Evolutionary conservation across 2,888 invertebrate genomes (phyloP), one percentile per base, ranked within the genome.

Genomic region (Pristionchus entomophagus): DNA sequence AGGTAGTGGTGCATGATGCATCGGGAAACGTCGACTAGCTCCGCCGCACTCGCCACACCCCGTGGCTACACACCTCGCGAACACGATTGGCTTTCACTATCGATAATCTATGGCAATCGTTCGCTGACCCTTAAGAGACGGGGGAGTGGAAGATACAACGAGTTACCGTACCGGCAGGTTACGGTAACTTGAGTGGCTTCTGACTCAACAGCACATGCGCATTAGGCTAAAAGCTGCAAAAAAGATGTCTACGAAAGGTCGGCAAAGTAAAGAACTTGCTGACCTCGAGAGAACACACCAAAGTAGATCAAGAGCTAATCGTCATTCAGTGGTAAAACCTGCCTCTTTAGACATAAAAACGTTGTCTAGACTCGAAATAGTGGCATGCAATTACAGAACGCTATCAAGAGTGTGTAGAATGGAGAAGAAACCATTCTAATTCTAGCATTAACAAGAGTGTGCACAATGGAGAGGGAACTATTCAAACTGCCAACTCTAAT

Each of bases 71-170:
- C 78, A 78, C 35, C 38, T 4, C 35, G 29, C 35, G 69, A 35
- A 69, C 69, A 35, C 69, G 69, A 69, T 38, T 35, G 38, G 38
- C 69, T 69, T 69, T 69, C 69, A 69, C 69, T 69, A 69, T 69
- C 69, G 69, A 69, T 69, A 69, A 69, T 69, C 69, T 69, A 69
- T 69, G 69, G 69, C 69, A 69, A 69, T 69, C 69, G 69, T 69
- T 69, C 69, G 69, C 38, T 35, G 62, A 62, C 62, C 29, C 17
- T 19, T n/a, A 19, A 5, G 22, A 17, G 35, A 17, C 3, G 8
- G 38, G n/a, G n/a, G 38, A 35, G 22, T 35, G n/a, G 69, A 38
- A 65, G 32, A 59, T n/a, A 38, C 19, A 69, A 69, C 35, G 69
- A 19, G 69, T 69, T 38, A 22, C 10, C 22, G 69, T 69, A 5